phyloP scores from a whole-genome alignment of 2,888 invertebrate species.

The Lasioglossum marginatum region DNA sequence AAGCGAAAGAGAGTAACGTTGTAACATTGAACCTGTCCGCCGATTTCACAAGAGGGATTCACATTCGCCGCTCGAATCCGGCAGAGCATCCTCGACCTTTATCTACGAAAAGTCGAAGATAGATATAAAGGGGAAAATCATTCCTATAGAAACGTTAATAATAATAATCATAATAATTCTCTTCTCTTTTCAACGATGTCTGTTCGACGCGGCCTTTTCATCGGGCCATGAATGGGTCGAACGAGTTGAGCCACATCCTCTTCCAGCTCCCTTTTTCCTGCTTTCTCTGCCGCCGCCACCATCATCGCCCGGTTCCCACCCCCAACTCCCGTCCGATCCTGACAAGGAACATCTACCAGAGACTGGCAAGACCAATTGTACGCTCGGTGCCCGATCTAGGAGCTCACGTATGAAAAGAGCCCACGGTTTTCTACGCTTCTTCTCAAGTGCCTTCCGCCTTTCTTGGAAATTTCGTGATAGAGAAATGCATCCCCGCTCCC shows the following conservation, averaged over 20 bases:
- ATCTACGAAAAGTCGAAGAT: conserved; percentile 80
- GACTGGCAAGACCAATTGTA: conserved; percentile 69
- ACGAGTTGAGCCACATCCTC: conserved; percentile 84
- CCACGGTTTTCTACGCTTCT: conserved; percentile 48
- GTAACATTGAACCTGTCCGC: conserved; percentile 66
- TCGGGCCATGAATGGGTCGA: conserved; percentile 83
- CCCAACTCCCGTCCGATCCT: conserved; percentile 28
- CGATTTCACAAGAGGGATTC: conserved; percentile 60
- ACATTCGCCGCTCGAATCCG: conserved; percentile 54
- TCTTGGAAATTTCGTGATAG: conserved; percentile 51
- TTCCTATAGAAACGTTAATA: conserved; percentile 83
- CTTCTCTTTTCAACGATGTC: conserved; percentile 82
- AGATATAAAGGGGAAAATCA: conserved; percentile 82
- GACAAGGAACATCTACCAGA: conserved; percentile 69
- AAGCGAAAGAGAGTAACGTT: conserved; percentile 43
- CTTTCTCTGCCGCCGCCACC: conserved; percentile 60
- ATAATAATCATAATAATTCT: conserved; percentile 84
- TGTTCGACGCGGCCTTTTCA: conserved; percentile 83
- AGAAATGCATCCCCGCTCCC: conserved; percentile 32
- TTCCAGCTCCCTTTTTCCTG: conserved; percentile 75
- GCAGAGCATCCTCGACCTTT: conserved; percentile 68
- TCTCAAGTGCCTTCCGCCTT: conserved; percentile 54
- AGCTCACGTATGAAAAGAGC: conserved; percentile 71
- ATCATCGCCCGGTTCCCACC: conserved; percentile 52
- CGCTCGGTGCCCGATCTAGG: conserved; percentile 65